Base-by-base conservation (phyloP, 2,888 invertebrate genomes). In the Parochlus steinenii region DNA sequence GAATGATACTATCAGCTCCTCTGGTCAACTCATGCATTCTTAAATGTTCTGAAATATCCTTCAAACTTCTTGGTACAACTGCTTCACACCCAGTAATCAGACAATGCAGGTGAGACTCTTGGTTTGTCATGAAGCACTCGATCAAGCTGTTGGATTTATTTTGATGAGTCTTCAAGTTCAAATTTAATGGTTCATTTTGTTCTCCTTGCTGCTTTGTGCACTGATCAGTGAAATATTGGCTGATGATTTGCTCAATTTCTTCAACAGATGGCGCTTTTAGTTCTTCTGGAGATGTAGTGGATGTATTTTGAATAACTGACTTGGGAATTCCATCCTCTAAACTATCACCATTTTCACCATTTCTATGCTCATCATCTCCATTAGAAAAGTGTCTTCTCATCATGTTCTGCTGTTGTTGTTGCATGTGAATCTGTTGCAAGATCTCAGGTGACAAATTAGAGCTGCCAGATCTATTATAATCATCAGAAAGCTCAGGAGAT, bases 21-120 rank as follows among this genome's bases (percentile, higher is more conserved):
- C 30, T 22, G 25, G 33, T 35, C 12, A 39, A 23, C 18, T 43
- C 45, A 30, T 47, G 47, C 38, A 44, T 39, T 29, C 43, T 40
- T 32, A 48, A 42, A 32, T 48, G 48, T 14, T 46, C 42, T 2
- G 45, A 40, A 25, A 48, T 44, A n/a, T 47, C 45, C 7, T 36
- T 11, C 2, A 45, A 20, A 28, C 39, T 45, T 16, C 44, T 42
- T 11, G 43, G 42, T 16, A 47, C 42, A 23, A 46, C 43, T 12
- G 46, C 44, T 23, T 45, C 43, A 39, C 47, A 48, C 28, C 42
- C 44, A 16, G 44, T 43, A 3, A 46, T 39, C 15, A 46, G 37
- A 37, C 47, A 48, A 36, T 47, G 48, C 19, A 48, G 37, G 40
- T 47, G 48, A 2, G 45, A 40, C 8, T 40, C 41, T 18, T 30